Conservation (phyloP, 2,113 vertebrate species). For the Platichthys flesus region DNA sequence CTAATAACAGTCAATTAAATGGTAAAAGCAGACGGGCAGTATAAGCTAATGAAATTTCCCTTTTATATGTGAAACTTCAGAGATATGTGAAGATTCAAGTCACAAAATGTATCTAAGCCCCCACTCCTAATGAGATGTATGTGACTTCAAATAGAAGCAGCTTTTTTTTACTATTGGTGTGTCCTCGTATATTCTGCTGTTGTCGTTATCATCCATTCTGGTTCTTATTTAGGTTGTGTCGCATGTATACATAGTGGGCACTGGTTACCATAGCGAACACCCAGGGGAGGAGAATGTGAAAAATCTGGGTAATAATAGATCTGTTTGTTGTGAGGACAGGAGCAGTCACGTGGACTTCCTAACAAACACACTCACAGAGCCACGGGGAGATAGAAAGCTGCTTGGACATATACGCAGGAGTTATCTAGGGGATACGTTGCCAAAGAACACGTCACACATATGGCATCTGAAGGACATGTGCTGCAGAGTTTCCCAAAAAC, state of each 20-base stretch:
- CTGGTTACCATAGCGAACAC: background rate
- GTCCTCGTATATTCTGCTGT: background rate
- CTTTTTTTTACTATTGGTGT: too few species aligned
- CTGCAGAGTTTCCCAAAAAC: background rate
- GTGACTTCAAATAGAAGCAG: too few species aligned
- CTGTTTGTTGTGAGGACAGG: constrained; percentile 14
- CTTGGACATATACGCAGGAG: constrained; percentile 6
- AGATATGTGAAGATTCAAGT: background rate
- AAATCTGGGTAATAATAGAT: constrained; percentile 45
- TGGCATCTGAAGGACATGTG: constrained; percentile 10
- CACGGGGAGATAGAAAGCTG: constrained; percentile 15
- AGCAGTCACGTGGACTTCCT: constrained; percentile 22
- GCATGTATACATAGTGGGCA: background rate
- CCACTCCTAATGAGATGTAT: too few species aligned
- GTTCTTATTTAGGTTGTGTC: background rate
- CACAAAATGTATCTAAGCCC: too few species aligned
- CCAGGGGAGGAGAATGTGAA: constrained; percentile 29
- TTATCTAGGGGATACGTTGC: background rate
- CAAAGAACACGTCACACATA: constrained; percentile 14
- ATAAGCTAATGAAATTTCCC: too few species aligned
- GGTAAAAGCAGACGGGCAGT: too few species aligned
- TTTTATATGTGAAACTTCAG: too few species aligned
- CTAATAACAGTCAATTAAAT: background rate
- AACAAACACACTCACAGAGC: constrained; percentile 11
- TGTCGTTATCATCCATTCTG: background rate